These are phyloP conservation scores for Trissolcus brochymenae DNA, from an alignment of 2,888 invertebrate genomes.

Conservation along the genomic window DNA sequence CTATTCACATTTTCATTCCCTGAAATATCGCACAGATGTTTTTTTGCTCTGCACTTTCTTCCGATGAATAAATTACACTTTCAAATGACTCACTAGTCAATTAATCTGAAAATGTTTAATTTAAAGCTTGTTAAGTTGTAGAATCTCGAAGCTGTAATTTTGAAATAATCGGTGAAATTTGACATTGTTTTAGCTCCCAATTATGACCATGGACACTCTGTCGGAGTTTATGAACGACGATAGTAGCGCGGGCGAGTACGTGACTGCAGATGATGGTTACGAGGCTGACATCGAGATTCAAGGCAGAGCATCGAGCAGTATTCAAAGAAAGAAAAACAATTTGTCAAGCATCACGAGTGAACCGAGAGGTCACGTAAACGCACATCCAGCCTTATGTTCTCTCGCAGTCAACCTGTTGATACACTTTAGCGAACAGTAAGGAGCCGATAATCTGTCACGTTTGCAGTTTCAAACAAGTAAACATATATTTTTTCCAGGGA, in stretches of 20 bases:
- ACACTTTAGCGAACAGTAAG: conserved; percentile 79
- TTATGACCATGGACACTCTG: conserved; percentile 69
- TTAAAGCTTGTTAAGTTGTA: neutral
- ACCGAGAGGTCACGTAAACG: conserved; percentile 75
- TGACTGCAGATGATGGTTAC: conserved; percentile 81
- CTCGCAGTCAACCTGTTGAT: conserved; percentile 80
- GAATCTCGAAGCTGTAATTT: neutral
- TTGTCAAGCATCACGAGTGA: conserved; percentile 68
- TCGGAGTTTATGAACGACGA: conserved; percentile 70
- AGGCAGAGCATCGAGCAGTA: conserved; percentile 64
- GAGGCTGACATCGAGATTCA: conserved; percentile 81
- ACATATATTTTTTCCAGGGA: conserved; percentile 60
- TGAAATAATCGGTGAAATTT: neutral
- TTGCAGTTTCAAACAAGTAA: neutral
- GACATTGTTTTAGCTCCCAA: conserved; percentile 65
- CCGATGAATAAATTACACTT: neutral
- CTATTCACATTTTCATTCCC: neutral
- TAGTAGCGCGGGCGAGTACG: conserved; percentile 74
- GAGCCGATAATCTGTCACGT: neutral
- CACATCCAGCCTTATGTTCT: conserved; percentile 80
- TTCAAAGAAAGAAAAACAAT: conserved; percentile 54
- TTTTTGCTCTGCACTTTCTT: neutral
- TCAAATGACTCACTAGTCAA: neutral
- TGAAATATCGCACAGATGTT: neutral
- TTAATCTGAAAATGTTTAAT: neutral